These are phyloP conservation scores for Drosophila murphyi DNA, from an alignment of 1,140 invertebrate species.

Conservation along the genomic window DNA sequence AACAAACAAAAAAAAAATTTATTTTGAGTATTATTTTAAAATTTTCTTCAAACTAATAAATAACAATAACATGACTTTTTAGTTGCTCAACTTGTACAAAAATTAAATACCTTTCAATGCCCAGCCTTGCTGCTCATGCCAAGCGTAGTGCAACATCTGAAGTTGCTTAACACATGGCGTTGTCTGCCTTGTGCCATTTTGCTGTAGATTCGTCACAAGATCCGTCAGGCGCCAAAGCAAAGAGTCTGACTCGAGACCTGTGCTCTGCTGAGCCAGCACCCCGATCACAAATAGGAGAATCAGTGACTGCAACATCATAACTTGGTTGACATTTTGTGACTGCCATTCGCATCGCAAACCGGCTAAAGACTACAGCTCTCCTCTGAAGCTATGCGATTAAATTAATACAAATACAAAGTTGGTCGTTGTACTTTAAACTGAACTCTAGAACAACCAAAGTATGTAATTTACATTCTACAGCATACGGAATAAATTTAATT, in stretches of 20 bases:
- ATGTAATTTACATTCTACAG: too few species aligned
- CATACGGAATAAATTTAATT: too few species aligned
- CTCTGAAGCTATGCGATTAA: not conserved
- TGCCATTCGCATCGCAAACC: not conserved
- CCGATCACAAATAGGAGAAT: not conserved
- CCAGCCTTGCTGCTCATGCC: conserved; percentile 30
- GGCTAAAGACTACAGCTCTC: not conserved
- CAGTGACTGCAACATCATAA: not conserved
- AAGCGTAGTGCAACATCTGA: conserved; percentile 8
- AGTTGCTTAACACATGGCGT: conserved; percentile 39
- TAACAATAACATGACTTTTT: too few species aligned
- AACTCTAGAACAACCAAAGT: too few species aligned
- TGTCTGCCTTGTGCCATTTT: not conserved
- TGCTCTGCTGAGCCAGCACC: not conserved
- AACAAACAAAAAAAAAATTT: too few species aligned
- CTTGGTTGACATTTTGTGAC: too few species aligned
- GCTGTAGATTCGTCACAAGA: not conserved
- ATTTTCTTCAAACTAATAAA: too few species aligned
- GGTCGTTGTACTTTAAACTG: not conserved
- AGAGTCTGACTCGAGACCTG: conserved; percentile 3
- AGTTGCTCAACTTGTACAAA: too few species aligned
- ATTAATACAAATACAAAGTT: not conserved
- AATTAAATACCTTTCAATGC: conserved; percentile 47
- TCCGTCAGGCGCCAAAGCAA: conserved; percentile 35
- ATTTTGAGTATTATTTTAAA: too few species aligned